A percentile compares a stretch with the other conserved stretches of the same genome.
Evolutionary conservation across 2,113 vertebrate genomes (phyloP).

Genomic region (Xiphorhynchus elegans): DNA sequence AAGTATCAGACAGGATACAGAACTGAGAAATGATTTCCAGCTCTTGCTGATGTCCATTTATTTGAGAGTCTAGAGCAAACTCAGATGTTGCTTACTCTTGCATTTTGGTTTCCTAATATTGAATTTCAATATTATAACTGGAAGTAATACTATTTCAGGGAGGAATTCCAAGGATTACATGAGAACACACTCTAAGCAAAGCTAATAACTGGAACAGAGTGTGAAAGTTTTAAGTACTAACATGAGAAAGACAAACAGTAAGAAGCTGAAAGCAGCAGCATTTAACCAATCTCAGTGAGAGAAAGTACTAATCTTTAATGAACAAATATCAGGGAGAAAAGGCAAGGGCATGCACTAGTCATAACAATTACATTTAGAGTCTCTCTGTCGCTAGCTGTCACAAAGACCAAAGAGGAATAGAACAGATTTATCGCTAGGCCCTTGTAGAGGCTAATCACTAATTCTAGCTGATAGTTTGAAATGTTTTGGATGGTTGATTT

Average conservation of each 20-base stretch:
- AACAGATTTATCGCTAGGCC: conserved; percentile 29
- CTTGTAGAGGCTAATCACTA: conserved; percentile 28
- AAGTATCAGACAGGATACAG: neutral
- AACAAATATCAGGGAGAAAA: conserved; percentile 24
- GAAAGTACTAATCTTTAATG: conserved; percentile 2
- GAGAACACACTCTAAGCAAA: neutral
- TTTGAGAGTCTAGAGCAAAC: neutral
- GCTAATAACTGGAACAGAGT: neutral
- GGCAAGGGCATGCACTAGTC: neutral
- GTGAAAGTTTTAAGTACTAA: neutral
- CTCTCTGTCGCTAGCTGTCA: neutral
- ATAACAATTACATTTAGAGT: neutral
- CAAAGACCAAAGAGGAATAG: neutral
- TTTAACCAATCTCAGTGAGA: neutral
- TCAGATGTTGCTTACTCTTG: neutral
- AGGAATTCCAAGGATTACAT: neutral
- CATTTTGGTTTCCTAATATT: neutral
- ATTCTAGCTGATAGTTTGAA: conserved; percentile 9
- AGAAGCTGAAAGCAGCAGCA: neutral
- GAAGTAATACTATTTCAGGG: neutral
- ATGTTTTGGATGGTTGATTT: conserved; percentile 44
- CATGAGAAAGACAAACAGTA: neutral
- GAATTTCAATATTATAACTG: neutral
- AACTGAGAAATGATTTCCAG: neutral
- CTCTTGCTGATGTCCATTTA: neutral